Conservation (phyloP, 2,797 vertebrate species). For the Sorex maritimensis region DNA sequence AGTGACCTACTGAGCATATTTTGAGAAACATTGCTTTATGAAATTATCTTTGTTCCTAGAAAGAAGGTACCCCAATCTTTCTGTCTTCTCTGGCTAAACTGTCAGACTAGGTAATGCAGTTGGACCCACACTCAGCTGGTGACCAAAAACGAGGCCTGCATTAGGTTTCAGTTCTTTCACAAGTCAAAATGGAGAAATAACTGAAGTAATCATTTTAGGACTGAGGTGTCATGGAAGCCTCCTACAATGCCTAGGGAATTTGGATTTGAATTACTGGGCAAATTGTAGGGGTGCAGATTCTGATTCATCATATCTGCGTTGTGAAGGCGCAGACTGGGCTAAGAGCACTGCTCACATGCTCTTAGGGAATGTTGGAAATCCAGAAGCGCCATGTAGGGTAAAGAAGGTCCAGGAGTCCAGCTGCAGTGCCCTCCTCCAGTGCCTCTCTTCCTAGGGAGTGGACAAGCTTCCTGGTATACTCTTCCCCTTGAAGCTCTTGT, state of each 20-base stretch:
- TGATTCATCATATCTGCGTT: neutral
- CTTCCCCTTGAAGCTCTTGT: constrained; percentile 1
- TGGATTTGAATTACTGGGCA: neutral
- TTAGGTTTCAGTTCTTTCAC: constrained; percentile 9
- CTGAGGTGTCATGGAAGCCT: neutral
- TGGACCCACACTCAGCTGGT: neutral
- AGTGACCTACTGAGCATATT: neutral
- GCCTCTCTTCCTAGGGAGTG: neutral
- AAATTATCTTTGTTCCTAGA: neutral
- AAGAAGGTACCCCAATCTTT: neutral
- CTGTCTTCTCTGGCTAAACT: neutral
- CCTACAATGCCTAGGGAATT: neutral
- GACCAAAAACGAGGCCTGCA: neutral
- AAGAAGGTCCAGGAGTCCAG: neutral
- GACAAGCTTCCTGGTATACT: neutral
- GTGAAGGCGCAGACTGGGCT: neutral
- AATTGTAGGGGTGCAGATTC: neutral
- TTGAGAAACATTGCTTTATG: constrained; percentile 48
- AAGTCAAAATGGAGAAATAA: neutral
- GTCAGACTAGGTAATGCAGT: neutral
- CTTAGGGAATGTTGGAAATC: neutral
- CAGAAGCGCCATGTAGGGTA: neutral
- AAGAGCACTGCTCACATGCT: neutral
- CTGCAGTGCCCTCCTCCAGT: neutral
- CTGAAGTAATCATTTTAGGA: neutral